These are phyloP conservation scores for Mactra quadrangularis DNA, from an alignment of 1,140 invertebrate species.

Conservation along the genomic window DNA sequence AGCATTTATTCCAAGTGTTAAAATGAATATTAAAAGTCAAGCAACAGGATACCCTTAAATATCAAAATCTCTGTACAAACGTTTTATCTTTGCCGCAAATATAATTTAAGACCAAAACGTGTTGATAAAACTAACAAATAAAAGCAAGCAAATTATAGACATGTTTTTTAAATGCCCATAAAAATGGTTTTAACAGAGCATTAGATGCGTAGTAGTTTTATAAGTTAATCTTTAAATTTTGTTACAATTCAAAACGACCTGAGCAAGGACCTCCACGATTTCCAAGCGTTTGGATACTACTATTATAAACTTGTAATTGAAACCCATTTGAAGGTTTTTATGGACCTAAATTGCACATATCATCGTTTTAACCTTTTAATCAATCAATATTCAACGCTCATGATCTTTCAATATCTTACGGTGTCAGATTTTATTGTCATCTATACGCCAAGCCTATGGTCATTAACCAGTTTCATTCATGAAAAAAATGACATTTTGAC, in stretches of 20 bases:
- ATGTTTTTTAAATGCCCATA: constrained; percentile 33
- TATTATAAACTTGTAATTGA: constrained; percentile 47
- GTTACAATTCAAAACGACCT: neutral
- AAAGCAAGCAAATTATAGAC: constrained; percentile 47
- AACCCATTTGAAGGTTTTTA: constrained; percentile 37
- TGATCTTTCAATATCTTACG: constrained; percentile 16
- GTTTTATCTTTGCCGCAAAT: constrained; percentile 46
- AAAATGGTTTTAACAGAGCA: constrained; percentile 21
- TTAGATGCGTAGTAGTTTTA: constrained; percentile 15
- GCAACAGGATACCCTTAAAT: constrained; percentile 8
- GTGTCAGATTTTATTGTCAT: constrained; percentile 48
- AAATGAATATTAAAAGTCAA: constrained; percentile 35
- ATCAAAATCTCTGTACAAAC: constrained; percentile 22
- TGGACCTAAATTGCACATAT: constrained; percentile 29
- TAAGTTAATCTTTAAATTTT: constrained; percentile 33
- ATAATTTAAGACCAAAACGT: constrained; percentile 46
- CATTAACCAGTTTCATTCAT: constrained; percentile 43
- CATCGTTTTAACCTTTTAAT: constrained; percentile 33
- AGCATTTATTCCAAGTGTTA: constrained; percentile 29
- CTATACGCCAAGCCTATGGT: neutral
- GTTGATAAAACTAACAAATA: constrained; percentile 57
- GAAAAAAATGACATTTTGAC: constrained; percentile 41
- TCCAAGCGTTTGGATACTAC: constrained; percentile 30
- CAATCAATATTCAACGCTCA: constrained; percentile 21
- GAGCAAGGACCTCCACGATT: constrained; percentile 27